Percentiles rank a stretch among this genome's conserved stretches.
Conservation (phyloP, 92 coral and sea anemone genomes). For the Muricea muricata region DNA sequence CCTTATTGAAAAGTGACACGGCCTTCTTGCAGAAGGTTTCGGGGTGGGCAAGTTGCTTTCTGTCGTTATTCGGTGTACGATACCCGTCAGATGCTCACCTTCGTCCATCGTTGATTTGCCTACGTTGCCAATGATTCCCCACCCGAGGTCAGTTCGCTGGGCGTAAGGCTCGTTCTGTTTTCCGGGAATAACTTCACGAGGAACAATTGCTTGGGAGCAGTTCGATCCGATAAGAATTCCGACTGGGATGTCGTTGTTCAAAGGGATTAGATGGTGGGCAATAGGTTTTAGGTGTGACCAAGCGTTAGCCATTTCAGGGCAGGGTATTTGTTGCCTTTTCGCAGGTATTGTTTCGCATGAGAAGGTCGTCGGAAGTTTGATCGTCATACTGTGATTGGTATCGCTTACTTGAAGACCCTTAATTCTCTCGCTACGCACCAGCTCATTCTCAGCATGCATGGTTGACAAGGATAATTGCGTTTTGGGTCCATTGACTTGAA, state of each 20-base stretch:
- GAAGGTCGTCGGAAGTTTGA: constrained; percentile 57
- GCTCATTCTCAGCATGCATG: constrained; percentile 59
- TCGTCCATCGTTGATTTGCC: constrained; percentile 5
- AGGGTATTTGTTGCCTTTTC: constrained; percentile 50
- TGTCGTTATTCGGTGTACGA: background rate
- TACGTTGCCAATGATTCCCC: constrained; percentile 67
- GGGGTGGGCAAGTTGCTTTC: background rate
- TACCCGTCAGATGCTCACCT: background rate
- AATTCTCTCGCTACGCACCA: constrained; percentile 43
- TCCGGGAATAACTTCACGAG: constrained; percentile 70
- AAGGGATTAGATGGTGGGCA: constrained; percentile 43
- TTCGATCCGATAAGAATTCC: constrained; percentile 71
- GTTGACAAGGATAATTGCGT: constrained; percentile 50
- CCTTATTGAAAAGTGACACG: constrained; percentile 41
- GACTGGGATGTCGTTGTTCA: constrained; percentile 51
- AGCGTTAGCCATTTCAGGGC: constrained; percentile 31
- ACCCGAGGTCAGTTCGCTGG: constrained; percentile 62
- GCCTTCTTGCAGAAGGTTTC: background rate
- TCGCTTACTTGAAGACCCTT: constrained; percentile 51
- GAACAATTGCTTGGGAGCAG: constrained; percentile 65
- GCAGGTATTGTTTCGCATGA: constrained; percentile 46
- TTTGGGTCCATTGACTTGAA: constrained; percentile 59
- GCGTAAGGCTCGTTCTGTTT: constrained; percentile 58
- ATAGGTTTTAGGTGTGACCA: constrained; percentile 63
- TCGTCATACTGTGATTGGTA: constrained; percentile 13